Conservation (phyloP, 2,797 vertebrate species). For the Pseudocheirus occidentalis region DNA sequence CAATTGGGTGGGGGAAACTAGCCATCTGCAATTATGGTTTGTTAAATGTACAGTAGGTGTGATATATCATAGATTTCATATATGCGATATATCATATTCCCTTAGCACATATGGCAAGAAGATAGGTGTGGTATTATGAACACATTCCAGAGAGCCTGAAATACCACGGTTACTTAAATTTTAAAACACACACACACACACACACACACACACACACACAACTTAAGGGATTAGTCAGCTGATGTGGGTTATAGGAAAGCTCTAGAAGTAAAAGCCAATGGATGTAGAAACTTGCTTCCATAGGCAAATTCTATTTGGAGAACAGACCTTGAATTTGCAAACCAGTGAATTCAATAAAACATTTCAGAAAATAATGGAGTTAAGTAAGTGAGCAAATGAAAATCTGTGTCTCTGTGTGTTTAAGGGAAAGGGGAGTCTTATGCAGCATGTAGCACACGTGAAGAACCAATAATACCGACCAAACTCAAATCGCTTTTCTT, state of each 20-base stretch:
- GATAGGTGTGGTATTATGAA: conserved; percentile 1
- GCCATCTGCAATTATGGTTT: not conserved
- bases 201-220: not conserved
- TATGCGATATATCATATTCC: not conserved
- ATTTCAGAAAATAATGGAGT: conserved; percentile 38
- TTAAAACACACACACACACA: not conserved
- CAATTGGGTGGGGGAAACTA: not conserved
- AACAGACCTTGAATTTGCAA: not conserved
- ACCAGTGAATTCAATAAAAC: conserved; percentile 13
- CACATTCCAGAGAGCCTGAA: not conserved
- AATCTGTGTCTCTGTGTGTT: not conserved
- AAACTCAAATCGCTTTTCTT: conserved; percentile 22
- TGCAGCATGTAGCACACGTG: not conserved
- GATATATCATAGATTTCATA: not conserved
- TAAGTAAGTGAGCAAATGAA: not conserved
- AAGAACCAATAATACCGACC: not conserved
- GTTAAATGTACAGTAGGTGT: not conserved
- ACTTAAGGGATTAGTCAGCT: conserved; percentile 30
- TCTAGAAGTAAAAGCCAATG: conserved; percentile 24
- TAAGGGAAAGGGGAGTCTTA: not conserved
- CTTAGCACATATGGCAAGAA: not conserved
- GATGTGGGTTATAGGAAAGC: not conserved
- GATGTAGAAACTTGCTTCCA: too few species aligned
- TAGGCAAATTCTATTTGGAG: conserved; percentile 13
- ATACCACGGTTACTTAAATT: not conserved